Evolutionary conservation across 2,888 invertebrate genomes (phyloP).

Genomic region (Ametastegia equiseti): DNA sequence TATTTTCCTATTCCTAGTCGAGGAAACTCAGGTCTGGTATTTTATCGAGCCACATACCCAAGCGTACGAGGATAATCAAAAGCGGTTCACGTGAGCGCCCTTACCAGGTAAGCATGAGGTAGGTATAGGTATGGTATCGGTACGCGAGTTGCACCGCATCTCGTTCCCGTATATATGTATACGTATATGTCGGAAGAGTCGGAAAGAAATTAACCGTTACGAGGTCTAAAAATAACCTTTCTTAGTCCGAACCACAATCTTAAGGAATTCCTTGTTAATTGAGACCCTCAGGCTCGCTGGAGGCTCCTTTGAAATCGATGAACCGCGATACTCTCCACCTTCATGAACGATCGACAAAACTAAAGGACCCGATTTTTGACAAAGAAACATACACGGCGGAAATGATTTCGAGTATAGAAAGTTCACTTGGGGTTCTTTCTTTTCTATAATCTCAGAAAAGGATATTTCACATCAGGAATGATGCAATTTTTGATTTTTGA

Average conservation of each 20-base stretch:
- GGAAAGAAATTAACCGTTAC: slow-evolving; percentile 32
- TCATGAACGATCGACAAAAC: not conserved
- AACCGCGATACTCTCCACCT: no score
- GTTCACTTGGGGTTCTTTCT: not conserved
- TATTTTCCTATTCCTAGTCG: no score
- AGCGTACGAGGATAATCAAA: not conserved
- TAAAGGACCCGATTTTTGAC: not conserved
- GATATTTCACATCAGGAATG: no score
- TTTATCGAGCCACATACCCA: not conserved
- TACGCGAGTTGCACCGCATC: not conserved
- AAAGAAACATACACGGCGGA: not conserved
- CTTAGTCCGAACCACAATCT: slow-evolving; percentile 16
- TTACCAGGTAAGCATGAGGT: no score
- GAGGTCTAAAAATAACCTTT: slow-evolving; percentile 43
- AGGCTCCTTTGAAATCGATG: no score
- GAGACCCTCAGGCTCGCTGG: not conserved
- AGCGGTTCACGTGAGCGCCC: not conserved
- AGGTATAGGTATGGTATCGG: not conserved
- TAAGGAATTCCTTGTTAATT: slow-evolving; percentile 43
- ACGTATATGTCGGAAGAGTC: not conserved
- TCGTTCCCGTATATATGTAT: not conserved
- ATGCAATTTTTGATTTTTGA: not conserved
- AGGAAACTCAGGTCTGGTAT: not conserved
- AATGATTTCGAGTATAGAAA: not conserved
- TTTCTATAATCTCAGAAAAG: no score